These are phyloP conservation scores for Agriopis aurantiaria DNA, from an alignment of 2,888 invertebrate genomes.

Conservation along the genomic window DNA sequence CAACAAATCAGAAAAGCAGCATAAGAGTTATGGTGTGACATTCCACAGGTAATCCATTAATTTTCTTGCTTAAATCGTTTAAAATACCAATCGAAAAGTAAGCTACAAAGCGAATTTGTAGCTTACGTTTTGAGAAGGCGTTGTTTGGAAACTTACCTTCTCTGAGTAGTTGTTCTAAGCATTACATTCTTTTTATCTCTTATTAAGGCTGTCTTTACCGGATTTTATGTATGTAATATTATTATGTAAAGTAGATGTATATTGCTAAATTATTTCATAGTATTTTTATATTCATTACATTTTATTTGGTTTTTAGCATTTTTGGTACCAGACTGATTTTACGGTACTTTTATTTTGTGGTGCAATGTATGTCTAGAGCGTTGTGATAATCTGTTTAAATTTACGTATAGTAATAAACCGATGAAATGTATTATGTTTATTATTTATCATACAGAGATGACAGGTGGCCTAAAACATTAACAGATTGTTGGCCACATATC, in stretches of 20 bases:
- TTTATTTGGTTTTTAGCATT: constrained; percentile 79
- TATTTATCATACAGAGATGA: neutral
- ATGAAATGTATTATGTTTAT: constrained; percentile 37
- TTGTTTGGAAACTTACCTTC: too few species aligned
- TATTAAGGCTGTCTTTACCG: constrained; percentile 79
- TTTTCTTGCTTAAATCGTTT: too few species aligned
- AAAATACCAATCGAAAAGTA: too few species aligned
- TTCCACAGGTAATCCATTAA: too few species aligned
- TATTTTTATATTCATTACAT: constrained; percentile 85
- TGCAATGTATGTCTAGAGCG: constrained; percentile 86
- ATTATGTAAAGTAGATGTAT: constrained; percentile 74
- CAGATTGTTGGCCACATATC: too few species aligned
- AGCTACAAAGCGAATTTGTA: too few species aligned
- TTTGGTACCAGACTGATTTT: constrained; percentile 86
- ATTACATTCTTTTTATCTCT: constrained; percentile 71
- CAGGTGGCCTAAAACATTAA: too few species aligned
- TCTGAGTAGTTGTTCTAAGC: too few species aligned
- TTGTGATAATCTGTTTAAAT: constrained; percentile 86
- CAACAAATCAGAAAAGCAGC: too few species aligned
- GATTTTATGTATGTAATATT: constrained; percentile 75
- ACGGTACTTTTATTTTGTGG: constrained; percentile 86
- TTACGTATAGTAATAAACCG: constrained; percentile 80
- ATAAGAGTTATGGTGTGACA: too few species aligned
- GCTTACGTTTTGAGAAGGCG: too few species aligned
- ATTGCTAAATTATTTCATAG: constrained; percentile 85